Evolutionary conservation across 2,797 vertebrate genomes (phyloP), one percentile per base, ranked within the genome.

Genomic region (Sorex maritimensis): DNA sequence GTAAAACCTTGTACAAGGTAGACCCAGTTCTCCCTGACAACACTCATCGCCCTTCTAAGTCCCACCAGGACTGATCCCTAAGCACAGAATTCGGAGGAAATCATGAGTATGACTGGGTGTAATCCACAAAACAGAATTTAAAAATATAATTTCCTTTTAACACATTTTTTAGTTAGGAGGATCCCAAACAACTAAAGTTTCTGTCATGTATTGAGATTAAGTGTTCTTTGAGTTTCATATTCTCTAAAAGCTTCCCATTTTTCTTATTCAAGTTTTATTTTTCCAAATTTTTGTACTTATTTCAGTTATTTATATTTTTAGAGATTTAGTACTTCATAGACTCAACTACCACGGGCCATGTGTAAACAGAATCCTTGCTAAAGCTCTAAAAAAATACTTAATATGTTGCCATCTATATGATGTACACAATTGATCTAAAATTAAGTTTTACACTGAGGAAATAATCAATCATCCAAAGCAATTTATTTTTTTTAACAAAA

Each of bases 401-500:
- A 41, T 88, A 84, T 63, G 5, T 75, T 88, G 74, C 24, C 44
- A 89, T 89, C 21, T 91, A 84, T 71, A 17, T 93, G 52, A 94
- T 30, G 68, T 44, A 74, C 30, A 58, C 49, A 38, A 65, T 7
- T 61, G 28, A 88, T 84, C 28, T 61, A 6, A 92, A 93, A 85
- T 61, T 91, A 85, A 72, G 14, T 69, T 61, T 94, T 34, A 89
- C 61, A 88, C 2, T 6, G 65, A 71, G 86, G 24, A 91, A 96
- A 91, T 15, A 83, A 63, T 92, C 21, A 83, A 63, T 92, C 71
- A 88, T 88, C 19, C 19, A 69, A 65, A 67, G 49, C n/a, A 94
- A 86, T 68, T 81, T 90, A 23, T 11, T 82, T 52, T 90, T 91
- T 85, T 49, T 79, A 95, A 95, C 4, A 58, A 95, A 92, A 84